Conservation (phyloP, 2,113 vertebrate genomes). For the Pardalotus punctatus region DNA sequence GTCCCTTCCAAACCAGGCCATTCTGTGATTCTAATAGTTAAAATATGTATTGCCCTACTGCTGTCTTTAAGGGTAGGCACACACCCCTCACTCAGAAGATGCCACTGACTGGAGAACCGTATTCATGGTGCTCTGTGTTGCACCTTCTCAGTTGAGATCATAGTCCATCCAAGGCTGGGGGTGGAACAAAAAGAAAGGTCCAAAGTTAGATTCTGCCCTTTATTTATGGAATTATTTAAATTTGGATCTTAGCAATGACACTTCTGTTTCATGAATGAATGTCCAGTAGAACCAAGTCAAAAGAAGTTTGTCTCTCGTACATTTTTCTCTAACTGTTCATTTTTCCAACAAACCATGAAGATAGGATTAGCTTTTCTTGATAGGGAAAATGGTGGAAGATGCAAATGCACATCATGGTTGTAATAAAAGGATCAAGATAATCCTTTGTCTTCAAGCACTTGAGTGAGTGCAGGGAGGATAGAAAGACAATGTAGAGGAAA, state of each 20-base stretch:
- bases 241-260: not conserved
- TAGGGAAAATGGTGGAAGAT: not conserved
- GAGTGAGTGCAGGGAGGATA: not conserved
- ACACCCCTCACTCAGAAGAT: not conserved
- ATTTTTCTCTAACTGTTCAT: not conserved
- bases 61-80: not conserved
- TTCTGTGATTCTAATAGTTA: not conserved
- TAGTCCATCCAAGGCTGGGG: not conserved
- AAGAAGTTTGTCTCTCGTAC: not conserved
- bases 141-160: accelerated
- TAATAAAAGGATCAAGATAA: not conserved
- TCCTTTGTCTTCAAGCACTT: not conserved
- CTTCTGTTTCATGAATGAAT: not conserved
- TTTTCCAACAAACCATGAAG: not conserved
- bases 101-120: not conserved
- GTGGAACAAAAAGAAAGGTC: not conserved
- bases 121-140: not conserved
- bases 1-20: not conserved
- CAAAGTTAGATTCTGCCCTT: not conserved
- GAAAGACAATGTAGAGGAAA: not conserved
- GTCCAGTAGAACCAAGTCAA: not conserved
- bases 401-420: not conserved
- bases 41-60: not conserved
- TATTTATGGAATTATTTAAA: not conserved
- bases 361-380: not conserved